phyloP scores from a whole-genome alignment of 2,797 vertebrate species.

The Acanthornis magna region DNA sequence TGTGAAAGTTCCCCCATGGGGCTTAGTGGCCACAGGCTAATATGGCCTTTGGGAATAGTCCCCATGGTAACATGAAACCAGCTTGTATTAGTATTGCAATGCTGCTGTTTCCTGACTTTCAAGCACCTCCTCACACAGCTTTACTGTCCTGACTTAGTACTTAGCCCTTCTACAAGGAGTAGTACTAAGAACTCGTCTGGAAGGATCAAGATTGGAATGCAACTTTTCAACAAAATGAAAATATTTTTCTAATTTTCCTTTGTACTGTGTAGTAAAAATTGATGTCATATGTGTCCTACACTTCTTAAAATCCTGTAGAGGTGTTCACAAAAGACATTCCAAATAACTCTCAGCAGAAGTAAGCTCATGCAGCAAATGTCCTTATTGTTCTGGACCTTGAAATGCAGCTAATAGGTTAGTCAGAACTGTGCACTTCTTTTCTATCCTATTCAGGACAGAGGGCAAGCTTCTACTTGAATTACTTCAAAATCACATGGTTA shows the following conservation, averaged over 20 bases:
- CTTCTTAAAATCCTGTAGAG: neutral
- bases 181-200: neutral
- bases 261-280: neutral
- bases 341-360: neutral
- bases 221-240: neutral
- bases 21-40: neutral
- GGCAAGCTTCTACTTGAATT: neutral
- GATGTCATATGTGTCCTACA: neutral
- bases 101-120: neutral
- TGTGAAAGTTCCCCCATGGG: neutral
- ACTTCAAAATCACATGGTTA: neutral
- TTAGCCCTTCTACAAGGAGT: neutral
- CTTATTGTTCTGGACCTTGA: neutral
- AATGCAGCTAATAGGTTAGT: neutral
- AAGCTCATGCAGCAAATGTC: neutral
- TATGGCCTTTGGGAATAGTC: slow-evolving; percentile 3
- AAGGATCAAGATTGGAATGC: neutral
- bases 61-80: slow-evolving; percentile 3
- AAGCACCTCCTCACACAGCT: neutral
- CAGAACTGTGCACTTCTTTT: neutral
- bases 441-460: neutral
- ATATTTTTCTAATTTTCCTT: neutral
- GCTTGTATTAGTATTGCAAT: neutral
- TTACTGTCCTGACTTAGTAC: neutral
- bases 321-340: neutral